These are phyloP conservation scores for Invenusta paracnida DNA, from an alignment of 2,888 invertebrate genomes.

Conservation along the genomic window DNA sequence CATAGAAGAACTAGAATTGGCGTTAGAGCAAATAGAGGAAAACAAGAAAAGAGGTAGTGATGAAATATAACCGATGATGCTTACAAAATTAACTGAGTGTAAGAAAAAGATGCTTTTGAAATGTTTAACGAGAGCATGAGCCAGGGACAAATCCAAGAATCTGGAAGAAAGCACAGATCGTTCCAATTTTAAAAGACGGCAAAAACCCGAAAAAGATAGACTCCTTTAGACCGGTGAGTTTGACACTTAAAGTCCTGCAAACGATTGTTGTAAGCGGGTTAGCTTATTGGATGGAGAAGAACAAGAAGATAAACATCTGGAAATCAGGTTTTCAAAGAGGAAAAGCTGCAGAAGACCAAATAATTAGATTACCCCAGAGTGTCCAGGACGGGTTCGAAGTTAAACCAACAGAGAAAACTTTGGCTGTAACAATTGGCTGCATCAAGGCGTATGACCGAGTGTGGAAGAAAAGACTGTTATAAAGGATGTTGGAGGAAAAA, in stretches of 20 bases:
- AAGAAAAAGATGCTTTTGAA: not conserved
- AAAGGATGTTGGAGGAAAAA: conserved; percentile 1
- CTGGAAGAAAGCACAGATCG: conserved; percentile 17
- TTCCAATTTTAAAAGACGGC: not conserved
- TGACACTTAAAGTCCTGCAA: not conserved
- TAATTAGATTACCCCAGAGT: not conserved
- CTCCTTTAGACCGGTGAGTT: not conserved
- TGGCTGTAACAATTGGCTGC: conserved; percentile 15
- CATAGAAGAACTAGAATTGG: not conserved
- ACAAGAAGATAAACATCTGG: not conserved
- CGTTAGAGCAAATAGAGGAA: not conserved
- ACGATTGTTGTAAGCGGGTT: not conserved
- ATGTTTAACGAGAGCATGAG: conserved; percentile 14
- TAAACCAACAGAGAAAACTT: not conserved
- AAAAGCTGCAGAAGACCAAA: not conserved
- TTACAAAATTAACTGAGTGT: no score
- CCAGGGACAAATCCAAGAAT: not conserved
- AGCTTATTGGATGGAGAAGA: not conserved
- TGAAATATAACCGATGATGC: no score
- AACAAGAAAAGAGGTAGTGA: no score
- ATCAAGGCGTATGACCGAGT: conserved; percentile 32
- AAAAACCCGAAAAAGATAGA: not conserved
- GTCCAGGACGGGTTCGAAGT: conserved; percentile 25
- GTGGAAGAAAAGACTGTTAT: not conserved
- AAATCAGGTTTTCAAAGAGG: conserved; percentile 26